Evolutionary conservation across 2,888 invertebrate species (phyloP), one percentile per base, ranked within the genome.

Genomic region (Mesoligia furuncula): DNA sequence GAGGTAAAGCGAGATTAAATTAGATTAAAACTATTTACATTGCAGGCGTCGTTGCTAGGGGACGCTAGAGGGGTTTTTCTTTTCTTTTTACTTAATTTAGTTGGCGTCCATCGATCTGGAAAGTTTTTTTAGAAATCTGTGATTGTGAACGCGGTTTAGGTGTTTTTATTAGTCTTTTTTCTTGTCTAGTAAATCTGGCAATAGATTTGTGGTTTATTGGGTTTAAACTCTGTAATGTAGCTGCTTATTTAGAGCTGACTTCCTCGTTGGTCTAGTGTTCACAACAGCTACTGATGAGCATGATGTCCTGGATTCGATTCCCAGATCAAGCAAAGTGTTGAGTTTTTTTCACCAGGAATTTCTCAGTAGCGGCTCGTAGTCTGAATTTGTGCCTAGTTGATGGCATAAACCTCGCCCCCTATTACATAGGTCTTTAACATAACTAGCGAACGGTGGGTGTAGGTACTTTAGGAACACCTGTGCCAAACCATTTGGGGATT

Each of bases 1-100:
- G 80, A 87, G 64, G 74, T 66, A 57, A 73, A 74, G 71, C 17
- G 62, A 85, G 84, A 89, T 85, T 80, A 80, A 85, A 86, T 88
- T 77, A 83, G 84, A 88, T 88, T 75, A 88, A 70, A 81, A 75
- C 62, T 86, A 79, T 89, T 88, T 85, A 83, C 78, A 78, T 77
- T 77, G 79, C 71, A 62, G 77, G 42, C 27, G 6, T 27, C 11
- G 59, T 59, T 69, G 75, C 51, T 36, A n/a, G 42, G 66, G 24
- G 54, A 31, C 59, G 67, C 61, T 65, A 17, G 45, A 75, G 61
- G 36, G 27, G n/a, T 20, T 72, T 72, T 62, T 2, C 1, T 69
- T 80, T 77, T n/a, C 42, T 73, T 82, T 75, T 78, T 79, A 67
- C 62, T 54, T 39, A 11, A 54, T 75, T 74, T 59, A 36, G 45